Evolutionary conservation across 2,113 vertebrate genomes (phyloP).

Genomic region (Tachuris rubrigastra): DNA sequence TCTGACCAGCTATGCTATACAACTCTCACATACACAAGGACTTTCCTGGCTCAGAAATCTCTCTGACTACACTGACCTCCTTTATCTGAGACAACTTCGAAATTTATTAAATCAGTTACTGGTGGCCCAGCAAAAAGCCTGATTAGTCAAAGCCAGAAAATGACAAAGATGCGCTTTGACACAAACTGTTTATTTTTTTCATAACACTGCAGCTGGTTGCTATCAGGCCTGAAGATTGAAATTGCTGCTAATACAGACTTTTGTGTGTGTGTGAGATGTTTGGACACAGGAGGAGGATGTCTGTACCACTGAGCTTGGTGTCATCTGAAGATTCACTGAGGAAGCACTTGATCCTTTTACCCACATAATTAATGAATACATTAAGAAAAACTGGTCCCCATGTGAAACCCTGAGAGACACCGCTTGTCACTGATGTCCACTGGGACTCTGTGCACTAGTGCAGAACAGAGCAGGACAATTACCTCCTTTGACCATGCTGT

Average conservation of each 20-base stretch:
- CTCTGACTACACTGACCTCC: background rate
- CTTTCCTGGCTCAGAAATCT: background rate
- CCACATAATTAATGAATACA: background rate
- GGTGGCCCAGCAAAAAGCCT: background rate
- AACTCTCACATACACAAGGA: background rate
- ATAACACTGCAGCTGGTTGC: background rate
- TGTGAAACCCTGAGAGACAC: background rate
- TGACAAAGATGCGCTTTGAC: fast-evolving
- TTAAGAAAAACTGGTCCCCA: background rate
- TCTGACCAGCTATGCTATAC: background rate
- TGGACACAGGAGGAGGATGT: background rate
- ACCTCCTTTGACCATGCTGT: background rate
- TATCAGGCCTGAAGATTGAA: too few species aligned
- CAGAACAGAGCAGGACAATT: background rate
- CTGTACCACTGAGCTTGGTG: background rate
- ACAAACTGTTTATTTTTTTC: background rate
- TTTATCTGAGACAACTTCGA: background rate
- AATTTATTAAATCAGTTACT: background rate
- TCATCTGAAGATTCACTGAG: background rate
- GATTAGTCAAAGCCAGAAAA: background rate
- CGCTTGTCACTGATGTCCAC: background rate
- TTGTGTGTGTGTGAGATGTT: too few species aligned
- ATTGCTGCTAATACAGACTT: background rate
- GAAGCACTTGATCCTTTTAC: background rate
- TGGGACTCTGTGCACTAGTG: background rate